A percentile compares a stretch with the other conserved stretches of the same genome.
phyloP scores from a whole-genome alignment of 2,888 invertebrate genomes.

The Onthophagus sagittarius region DNA sequence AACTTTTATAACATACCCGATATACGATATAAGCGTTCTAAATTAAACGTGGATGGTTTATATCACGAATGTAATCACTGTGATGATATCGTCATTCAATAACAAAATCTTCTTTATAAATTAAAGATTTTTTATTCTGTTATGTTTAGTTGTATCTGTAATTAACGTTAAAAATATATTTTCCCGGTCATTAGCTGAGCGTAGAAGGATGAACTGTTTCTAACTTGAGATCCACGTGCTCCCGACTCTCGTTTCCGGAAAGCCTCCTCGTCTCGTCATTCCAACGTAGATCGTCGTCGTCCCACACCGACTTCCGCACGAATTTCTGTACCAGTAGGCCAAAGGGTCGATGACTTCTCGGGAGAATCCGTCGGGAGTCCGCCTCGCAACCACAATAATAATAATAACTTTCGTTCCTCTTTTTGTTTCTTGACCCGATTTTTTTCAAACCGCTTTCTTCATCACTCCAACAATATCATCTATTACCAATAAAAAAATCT shows the following conservation, averaged over 20 bases:
- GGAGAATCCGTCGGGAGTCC: slow-evolving; percentile 1
- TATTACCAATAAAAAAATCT: neutral
- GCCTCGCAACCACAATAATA: neutral
- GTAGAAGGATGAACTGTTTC: neutral
- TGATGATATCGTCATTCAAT: too few relatives aligned
- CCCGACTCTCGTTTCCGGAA: neutral
- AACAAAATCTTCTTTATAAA: neutral
- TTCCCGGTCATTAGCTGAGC: neutral
- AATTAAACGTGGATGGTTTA: neutral
- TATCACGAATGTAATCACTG: too few relatives aligned
- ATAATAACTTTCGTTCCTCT: neutral
- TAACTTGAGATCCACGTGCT: neutral
- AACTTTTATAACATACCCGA: neutral
- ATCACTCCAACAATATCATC: neutral
- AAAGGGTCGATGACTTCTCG: slow-evolving; percentile 3
- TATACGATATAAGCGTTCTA: neutral
- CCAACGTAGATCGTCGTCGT: neutral
- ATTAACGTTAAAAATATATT: neutral
- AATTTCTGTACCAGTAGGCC: slow-evolving; percentile 9
- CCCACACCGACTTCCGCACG: slow-evolving; percentile 5
- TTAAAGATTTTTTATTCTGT: neutral
- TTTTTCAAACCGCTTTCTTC: neutral
- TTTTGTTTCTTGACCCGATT: neutral
- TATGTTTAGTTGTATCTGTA: neutral
- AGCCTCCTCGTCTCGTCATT: neutral